Evolutionary conservation across 2,888 invertebrate genomes (phyloP), one percentile per base, ranked within the genome.

Genomic region (Drosophila kuntzei): DNA sequence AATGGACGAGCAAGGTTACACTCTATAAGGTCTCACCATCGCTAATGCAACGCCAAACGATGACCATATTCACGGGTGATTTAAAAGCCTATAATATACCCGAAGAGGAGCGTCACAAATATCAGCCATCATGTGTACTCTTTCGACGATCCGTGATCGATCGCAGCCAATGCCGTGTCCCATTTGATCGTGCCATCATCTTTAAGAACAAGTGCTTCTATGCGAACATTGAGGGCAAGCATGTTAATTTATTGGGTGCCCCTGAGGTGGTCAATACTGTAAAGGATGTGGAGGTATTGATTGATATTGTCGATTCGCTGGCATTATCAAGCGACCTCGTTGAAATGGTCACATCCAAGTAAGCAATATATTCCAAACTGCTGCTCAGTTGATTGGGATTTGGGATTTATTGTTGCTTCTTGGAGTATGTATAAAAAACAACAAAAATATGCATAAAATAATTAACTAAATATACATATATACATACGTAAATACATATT

Each of bases 111-210:
- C 90, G 91, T 3, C 87, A 87, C 32, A 91, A 90, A 61, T 92
- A 91, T 68, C 92, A 92, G 55, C 92, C 92, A 9, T 91, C 90
- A 3, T 92, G 91, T 39, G 92, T 92, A 0, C 91, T 92, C 84
- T 92, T 92, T 75, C 87, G 92, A 0, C 84, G 92, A 1, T 64
- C 87, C n/a, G 86, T 88, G 8, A 64, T 81, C 43, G 87, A 90
- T 71, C 83, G 80, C 7, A 75, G 61, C 44, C 79, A 84, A 46
- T 88, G 88, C 11, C 85, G 90, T 8, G 89, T 92, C 69, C 91
- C 91, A 22, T 92, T 91, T 66, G 92, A 92, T 81, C 91, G 92
- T 11, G 92, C 92, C 8, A 90, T 92, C n/a, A 92, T 92, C 32
- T 92, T 92, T 39, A 92, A 92, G 71, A 92, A 92, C 75, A 90